Percentiles rank a stretch among this genome's conserved stretches.
Conservation (phyloP, 2,113 vertebrate species). For the Serranochromis macrocephalus region DNA sequence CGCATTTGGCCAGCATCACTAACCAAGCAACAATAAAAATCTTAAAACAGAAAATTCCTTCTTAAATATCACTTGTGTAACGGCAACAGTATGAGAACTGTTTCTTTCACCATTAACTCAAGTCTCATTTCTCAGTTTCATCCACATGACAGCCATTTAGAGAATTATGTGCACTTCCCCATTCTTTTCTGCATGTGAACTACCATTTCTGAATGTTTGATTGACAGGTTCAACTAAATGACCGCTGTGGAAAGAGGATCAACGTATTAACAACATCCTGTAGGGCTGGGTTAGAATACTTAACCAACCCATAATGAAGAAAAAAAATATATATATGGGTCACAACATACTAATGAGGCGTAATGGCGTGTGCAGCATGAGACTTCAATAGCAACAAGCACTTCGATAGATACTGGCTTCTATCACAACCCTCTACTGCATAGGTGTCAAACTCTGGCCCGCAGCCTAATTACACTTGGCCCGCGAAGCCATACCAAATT, state of each 20-base stretch:
- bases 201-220: background rate
- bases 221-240: background rate
- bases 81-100: background rate
- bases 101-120: background rate
- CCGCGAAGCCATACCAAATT: too few species aligned
- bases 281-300: background rate
- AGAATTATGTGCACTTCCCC: constrained; percentile 31
- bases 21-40: background rate
- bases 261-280: background rate
- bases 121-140: constrained; percentile 7
- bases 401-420: too few species aligned
- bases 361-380: too few species aligned
- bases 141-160: background rate
- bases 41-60: background rate
- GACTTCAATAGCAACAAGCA: too few species aligned
- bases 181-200: background rate
- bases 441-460: too few species aligned
- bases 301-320: background rate
- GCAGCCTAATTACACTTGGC: too few species aligned
- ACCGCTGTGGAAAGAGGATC: background rate
- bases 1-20: background rate
- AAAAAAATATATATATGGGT: background rate
- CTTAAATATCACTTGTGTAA: background rate
- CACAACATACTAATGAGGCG: too few species aligned
- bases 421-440: too few species aligned